Percentiles rank a stretch among this genome's conserved stretches.
phyloP scores from a whole-genome alignment of 2,797 vertebrate genomes.

The Aldrovandia affinis region DNA sequence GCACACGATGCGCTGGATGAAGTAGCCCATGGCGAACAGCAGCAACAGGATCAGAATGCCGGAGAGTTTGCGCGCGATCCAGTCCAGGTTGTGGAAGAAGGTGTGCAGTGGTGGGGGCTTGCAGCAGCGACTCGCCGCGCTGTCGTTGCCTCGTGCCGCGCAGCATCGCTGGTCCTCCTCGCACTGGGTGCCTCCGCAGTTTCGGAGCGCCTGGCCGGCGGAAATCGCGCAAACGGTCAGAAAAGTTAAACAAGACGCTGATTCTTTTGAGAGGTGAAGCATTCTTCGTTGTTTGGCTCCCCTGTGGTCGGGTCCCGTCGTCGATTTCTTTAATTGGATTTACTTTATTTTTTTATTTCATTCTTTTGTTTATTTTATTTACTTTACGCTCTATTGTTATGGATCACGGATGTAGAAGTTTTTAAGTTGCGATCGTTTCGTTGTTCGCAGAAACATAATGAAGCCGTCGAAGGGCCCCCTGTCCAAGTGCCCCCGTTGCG shows the following conservation, averaged over 20 bases:
- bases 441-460: background rate
- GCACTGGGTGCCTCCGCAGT: slow-evolving; percentile 82
- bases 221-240: slow-evolving; percentile 65
- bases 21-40: slow-evolving; percentile 92
- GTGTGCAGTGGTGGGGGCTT: slow-evolving; percentile 79
- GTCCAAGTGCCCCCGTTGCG: background rate
- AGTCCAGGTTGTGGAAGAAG: slow-evolving; percentile 87
- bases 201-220: slow-evolving; percentile 74
- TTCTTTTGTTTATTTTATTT: background rate
- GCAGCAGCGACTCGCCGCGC: slow-evolving; percentile 78
- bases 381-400: background rate
- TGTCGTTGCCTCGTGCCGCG: slow-evolving; percentile 73
- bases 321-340: background rate
- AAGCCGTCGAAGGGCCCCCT: background rate
- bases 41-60: slow-evolving; percentile 89
- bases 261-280: slow-evolving; percentile 58
- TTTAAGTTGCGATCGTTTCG: background rate
- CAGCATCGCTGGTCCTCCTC: slow-evolving; percentile 84
- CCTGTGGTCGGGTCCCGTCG: background rate
- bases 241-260: slow-evolving; percentile 60
- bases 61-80: slow-evolving; percentile 89
- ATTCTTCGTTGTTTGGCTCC: slow-evolving; percentile 51
- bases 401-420: background rate
- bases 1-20: slow-evolving; percentile 88
- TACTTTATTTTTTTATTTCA: too few relatives aligned